Conservation (phyloP, 2,113 vertebrate species). For the Falco punctatus region DNA sequence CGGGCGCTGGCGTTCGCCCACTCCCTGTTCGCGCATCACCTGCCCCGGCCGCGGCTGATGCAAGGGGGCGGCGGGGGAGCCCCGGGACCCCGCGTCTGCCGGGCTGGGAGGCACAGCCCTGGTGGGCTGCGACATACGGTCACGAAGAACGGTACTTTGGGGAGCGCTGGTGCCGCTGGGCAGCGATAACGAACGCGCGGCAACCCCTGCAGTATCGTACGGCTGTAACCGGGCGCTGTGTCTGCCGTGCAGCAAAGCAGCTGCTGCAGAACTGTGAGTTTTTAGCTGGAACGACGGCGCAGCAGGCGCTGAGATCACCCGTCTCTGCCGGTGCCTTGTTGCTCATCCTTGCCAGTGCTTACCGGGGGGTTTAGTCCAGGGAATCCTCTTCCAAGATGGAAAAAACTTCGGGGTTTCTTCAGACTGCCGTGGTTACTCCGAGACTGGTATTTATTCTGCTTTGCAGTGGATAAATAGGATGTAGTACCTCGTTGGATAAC, state of each 20-base stretch:
- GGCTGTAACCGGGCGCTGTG: neutral
- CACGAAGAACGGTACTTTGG: no score
- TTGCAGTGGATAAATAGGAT: neutral
- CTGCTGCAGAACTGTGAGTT: neutral
- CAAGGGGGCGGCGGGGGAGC: no score
- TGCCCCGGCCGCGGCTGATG: no score
- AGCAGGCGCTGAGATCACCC: neutral
- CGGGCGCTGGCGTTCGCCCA: no score
- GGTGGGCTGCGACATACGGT: no score
- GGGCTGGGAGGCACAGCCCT: no score
- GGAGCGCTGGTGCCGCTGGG: no score
- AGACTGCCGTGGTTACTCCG: neutral
- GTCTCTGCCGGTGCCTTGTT: rapidly evolving
- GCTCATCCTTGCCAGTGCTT: neutral
- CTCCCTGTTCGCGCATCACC: no score
- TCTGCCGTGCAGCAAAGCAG: neutral
- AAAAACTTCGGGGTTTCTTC: neutral
- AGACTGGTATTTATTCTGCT: neutral
- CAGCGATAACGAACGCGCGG: no score
- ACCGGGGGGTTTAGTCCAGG: neutral
- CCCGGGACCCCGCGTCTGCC: no score
- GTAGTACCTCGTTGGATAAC: neutral
- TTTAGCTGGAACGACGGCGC: neutral
- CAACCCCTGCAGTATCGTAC: no score
- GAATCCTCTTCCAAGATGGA: neutral